These are phyloP conservation scores for Lethenteron camtschaticum DNA, from an alignment of 2,113 vertebrate genomes.

Conservation along the genomic window DNA sequence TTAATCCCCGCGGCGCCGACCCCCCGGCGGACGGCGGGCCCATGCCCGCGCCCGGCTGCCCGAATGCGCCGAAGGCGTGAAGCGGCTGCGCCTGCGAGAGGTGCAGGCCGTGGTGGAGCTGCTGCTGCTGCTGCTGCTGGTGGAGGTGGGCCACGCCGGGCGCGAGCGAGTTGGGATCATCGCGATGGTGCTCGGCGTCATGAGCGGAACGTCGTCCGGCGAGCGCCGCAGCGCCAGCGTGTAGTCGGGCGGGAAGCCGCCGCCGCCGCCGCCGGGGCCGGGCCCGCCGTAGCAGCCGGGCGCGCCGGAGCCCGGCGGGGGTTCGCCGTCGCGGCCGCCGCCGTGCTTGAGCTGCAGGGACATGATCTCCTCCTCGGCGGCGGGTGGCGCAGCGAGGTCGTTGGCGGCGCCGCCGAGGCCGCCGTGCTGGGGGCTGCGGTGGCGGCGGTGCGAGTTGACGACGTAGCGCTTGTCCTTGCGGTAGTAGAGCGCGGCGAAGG, in stretches of 20 bases:
- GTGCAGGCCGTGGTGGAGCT: conserved; percentile 32
- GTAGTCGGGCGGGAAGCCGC: conserved; percentile 68
- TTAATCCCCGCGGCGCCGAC: conserved; percentile 50
- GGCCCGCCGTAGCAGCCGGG: conserved; percentile 16
- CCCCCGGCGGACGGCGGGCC: background rate
- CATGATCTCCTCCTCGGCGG: conserved; percentile 72
- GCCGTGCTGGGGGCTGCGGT: conserved; percentile 49
- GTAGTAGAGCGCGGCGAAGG: conserved; percentile 90
- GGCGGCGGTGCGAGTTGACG: conserved; percentile 48
- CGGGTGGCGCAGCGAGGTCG: conserved; percentile 30
- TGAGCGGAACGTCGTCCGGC: conserved; percentile 87
- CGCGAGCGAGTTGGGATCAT: conserved; percentile 97
- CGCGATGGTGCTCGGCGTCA: conserved; percentile 97
- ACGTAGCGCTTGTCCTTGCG: conserved; percentile 92
- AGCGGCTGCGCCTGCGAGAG: conserved; percentile 44
- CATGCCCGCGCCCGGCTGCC: background rate
- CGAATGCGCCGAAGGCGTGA: conserved; percentile 95
- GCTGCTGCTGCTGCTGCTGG: conserved; percentile 38
- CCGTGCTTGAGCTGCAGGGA: conserved; percentile 82
- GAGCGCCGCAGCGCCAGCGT: conserved; percentile 82
- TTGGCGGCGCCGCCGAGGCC: conserved; percentile 31
- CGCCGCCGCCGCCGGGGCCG: conserved; percentile 15
- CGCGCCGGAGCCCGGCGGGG: conserved; percentile 45
- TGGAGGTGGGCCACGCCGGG: conserved; percentile 17
- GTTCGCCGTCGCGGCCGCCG: conserved; percentile 63